These are phyloP conservation scores for Acleris cristana DNA, from an alignment of 2,888 invertebrate species.

Conservation along the genomic window DNA sequence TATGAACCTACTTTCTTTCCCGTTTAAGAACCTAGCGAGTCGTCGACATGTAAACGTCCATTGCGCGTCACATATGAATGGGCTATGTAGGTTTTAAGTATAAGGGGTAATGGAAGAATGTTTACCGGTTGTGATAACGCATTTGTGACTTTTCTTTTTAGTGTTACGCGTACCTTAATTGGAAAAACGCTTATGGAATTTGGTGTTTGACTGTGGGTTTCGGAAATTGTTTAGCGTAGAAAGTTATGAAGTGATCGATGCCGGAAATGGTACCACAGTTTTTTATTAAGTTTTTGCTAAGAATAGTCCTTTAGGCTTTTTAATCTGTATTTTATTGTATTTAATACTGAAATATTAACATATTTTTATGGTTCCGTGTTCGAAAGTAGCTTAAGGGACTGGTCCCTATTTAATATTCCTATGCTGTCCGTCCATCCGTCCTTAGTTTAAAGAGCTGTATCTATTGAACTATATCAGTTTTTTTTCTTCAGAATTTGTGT, in stretches of 20 bases:
- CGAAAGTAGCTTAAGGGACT: too few relatives aligned
- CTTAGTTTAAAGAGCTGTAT: too few relatives aligned
- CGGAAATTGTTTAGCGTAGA: slow-evolving; percentile 23
- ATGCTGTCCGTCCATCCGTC: too few relatives aligned
- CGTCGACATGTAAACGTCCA: background rate
- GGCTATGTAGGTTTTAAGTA: background rate
- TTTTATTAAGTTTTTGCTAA: too few relatives aligned
- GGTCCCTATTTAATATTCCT: too few relatives aligned
- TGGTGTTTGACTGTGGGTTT: slow-evolving; percentile 3
- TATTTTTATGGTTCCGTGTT: too few relatives aligned
- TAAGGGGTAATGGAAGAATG: slow-evolving; percentile 8
- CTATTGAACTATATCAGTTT: too few relatives aligned
- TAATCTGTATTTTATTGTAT: too few relatives aligned
- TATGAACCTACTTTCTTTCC: slow-evolving; percentile 63
- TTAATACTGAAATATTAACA: too few relatives aligned
- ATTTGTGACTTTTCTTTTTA: slow-evolving; percentile 30
- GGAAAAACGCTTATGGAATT: slow-evolving; percentile 27
- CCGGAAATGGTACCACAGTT: too few relatives aligned
- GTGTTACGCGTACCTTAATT: slow-evolving; percentile 29
- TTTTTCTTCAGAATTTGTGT: too few relatives aligned
- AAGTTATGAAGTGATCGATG: slow-evolving; percentile 13
- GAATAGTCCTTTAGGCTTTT: too few relatives aligned
- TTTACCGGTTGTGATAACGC: slow-evolving; percentile 25
- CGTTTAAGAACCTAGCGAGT: slow-evolving; percentile 24
- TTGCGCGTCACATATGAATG: background rate